Conservation (phyloP, 2,797 vertebrate genomes). For the Melanotaenia boesemani region DNA sequence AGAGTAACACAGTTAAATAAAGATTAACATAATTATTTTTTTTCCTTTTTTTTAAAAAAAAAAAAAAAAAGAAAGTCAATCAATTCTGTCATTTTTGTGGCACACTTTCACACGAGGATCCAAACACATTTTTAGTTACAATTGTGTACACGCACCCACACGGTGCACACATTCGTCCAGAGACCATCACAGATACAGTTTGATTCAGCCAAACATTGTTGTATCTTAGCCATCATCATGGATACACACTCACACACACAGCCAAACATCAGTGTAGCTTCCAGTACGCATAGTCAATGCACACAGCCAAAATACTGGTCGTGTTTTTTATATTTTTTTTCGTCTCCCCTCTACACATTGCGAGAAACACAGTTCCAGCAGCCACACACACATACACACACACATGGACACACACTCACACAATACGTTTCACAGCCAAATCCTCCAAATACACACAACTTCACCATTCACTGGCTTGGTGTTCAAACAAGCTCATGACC, state of each 20-base stretch:
- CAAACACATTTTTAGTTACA: conserved; percentile 69
- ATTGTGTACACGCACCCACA: conserved; percentile 68
- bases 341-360: conserved; percentile 31
- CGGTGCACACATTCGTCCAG: conserved; percentile 62
- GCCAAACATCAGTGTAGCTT: conserved; percentile 75
- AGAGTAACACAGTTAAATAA: conserved; percentile 67
- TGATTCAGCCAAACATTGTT: conserved; percentile 78
- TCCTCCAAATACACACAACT: conserved; percentile 68
- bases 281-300: conserved; percentile 58
- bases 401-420: conserved; percentile 38
- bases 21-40: conserved; percentile 41
- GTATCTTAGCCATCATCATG: conserved; percentile 75
- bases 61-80: conserved; percentile 36
- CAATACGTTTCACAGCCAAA: conserved; percentile 73
- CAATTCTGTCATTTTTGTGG: conserved; percentile 65
- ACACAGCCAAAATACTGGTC: conserved; percentile 73
- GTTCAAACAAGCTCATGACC: conserved; percentile 76
- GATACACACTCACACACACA: conserved; percentile 67
- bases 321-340: conserved; percentile 56
- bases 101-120: conserved; percentile 66
- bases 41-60: conserved; percentile 17
- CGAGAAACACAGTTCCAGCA: conserved; percentile 67
- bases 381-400: conserved; percentile 31
- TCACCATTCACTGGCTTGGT: conserved; percentile 70
- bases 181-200: conserved; percentile 69